Evolutionary conservation across 2,113 vertebrate species (phyloP).

Genomic region (Lophochroa leadbeateri): DNA sequence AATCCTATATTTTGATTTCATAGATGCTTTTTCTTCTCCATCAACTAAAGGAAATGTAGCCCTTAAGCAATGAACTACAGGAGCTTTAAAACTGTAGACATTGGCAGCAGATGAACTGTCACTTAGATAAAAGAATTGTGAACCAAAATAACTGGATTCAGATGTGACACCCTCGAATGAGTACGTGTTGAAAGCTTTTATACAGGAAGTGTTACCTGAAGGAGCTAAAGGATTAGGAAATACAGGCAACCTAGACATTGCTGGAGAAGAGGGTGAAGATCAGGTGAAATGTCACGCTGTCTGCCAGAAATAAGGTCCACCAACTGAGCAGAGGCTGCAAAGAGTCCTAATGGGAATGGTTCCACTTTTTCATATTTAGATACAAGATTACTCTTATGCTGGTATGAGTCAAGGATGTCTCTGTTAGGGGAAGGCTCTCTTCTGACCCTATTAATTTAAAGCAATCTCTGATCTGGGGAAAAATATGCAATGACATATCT

Average conservation of each 20-base stretch:
- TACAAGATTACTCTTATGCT: neutral
- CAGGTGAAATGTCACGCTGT: neutral
- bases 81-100: neutral
- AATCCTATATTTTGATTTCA: neutral
- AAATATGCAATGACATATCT: neutral
- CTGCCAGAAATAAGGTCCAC: neutral
- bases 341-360: neutral
- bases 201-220: neutral
- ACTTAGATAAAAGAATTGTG: neutral
- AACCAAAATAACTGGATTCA: neutral
- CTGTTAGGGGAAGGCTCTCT: neutral
- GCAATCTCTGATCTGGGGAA: neutral
- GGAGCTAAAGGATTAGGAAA: neutral
- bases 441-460: neutral
- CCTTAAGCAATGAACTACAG: neutral
- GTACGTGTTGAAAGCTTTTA: neutral
- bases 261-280: neutral
- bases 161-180: neutral
- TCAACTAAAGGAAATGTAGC: neutral
- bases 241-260: neutral
- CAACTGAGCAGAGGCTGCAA: neutral
- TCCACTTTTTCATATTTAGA: neutral
- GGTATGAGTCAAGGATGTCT: neutral
- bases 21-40: neutral
- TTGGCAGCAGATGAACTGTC: neutral